phyloP scores from a whole-genome alignment of 2,797 vertebrate genomes.

The Premnoplex brunnescens region DNA sequence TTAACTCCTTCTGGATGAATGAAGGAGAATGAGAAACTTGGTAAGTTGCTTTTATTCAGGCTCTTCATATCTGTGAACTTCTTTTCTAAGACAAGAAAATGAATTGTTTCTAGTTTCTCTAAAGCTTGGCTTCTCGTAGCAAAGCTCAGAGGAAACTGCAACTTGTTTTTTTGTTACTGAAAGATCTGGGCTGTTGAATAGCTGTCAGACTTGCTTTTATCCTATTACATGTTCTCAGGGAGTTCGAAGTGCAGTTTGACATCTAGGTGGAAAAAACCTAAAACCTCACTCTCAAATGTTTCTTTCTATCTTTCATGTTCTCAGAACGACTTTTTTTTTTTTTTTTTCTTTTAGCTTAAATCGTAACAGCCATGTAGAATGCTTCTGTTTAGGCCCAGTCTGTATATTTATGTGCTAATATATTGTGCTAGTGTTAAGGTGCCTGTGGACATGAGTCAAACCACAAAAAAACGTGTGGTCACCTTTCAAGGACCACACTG shows the following conservation, averaged over 20 bases:
- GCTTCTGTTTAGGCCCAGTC: not conserved
- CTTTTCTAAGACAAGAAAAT: not conserved
- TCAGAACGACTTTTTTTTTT: not conserved
- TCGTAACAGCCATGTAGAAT: not conserved
- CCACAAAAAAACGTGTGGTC: not conserved
- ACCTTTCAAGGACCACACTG: not conserved
- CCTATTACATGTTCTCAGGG: not conserved
- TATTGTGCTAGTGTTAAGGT: not conserved
- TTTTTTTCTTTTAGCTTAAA: not conserved
- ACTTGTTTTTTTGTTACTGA: not conserved
- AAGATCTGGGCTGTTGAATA: not conserved
- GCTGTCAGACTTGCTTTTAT: conserved; percentile 10
- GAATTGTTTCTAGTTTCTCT: not conserved
- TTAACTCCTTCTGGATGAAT: not conserved
- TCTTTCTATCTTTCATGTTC: not conserved
- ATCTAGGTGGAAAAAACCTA: not conserved
- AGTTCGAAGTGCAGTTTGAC: not conserved
- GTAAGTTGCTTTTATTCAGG: not conserved
- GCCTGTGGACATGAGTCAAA: not conserved
- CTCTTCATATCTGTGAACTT: not conserved
- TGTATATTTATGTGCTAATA: not conserved
- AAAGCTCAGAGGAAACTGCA: not conserved
- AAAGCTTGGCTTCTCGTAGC: not conserved
- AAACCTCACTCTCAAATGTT: not conserved
- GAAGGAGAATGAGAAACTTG: not conserved